Evolutionary conservation across 2,888 invertebrate genomes (phyloP).

Genomic region (Eugnorisma glareosa): DNA sequence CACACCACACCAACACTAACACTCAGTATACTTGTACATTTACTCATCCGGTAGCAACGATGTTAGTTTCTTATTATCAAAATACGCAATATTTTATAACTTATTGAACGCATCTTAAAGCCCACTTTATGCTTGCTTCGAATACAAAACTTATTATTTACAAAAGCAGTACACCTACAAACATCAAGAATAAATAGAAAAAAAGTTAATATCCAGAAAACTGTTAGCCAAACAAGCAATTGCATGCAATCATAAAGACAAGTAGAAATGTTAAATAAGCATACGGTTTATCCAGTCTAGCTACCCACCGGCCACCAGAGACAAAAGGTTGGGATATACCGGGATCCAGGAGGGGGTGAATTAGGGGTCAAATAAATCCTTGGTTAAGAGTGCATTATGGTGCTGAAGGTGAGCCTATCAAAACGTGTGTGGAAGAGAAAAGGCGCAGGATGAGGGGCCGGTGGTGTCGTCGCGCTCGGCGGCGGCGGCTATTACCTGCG

Average conservation of each 20-base stretch:
- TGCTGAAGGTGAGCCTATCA: conserved; percentile 60
- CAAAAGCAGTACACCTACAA: conserved; percentile 63
- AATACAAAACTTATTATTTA: conserved; percentile 53
- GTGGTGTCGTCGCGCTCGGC: conserved; percentile 76
- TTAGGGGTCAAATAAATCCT: conserved; percentile 55
- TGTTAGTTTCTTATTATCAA: conserved; percentile 44
- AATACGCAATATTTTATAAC: conserved; percentile 39
- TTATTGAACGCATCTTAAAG: conserved; percentile 43
- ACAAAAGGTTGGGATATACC: conserved; percentile 71
- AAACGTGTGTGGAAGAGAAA: conserved; percentile 45
- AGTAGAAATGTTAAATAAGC: conserved; percentile 83
- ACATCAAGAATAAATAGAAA: conserved; percentile 40
- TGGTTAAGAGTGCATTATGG: conserved; percentile 50
- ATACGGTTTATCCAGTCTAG: conserved; percentile 83
- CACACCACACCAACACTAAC: conserved; percentile 69
- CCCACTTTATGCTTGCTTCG: conserved; percentile 58
- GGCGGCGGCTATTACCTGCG: conserved; percentile 85
- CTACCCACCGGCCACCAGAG: conserved; percentile 86
- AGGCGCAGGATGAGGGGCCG: conserved; percentile 69
- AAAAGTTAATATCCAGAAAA: conserved; percentile 50
- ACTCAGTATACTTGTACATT: conserved; percentile 59
- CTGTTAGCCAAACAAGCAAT: conserved; percentile 83
- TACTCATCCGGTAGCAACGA: conserved; percentile 46
- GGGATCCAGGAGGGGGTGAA: conserved; percentile 60
- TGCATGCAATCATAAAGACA: conserved; percentile 80